Base-by-base conservation (phyloP, 2,113 vertebrate species). In the Ceuthmochares aereus region DNA sequence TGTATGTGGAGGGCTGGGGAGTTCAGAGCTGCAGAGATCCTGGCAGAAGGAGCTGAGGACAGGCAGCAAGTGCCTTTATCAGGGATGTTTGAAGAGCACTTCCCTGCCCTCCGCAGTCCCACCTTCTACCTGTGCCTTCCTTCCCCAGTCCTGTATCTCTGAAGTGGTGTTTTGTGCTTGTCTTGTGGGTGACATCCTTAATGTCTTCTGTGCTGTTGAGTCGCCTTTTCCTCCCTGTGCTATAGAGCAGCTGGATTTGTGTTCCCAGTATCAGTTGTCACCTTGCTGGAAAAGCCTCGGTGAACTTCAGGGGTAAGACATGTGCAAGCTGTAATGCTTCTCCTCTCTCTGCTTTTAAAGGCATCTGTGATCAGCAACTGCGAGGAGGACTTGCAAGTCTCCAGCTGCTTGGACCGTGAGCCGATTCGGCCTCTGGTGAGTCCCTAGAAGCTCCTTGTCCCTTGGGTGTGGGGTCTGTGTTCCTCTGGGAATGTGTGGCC, bases 381-480 rank as follows among this genome's bases (percentile, higher is more conserved):
- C 4, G 21, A 73, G 58, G 97, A 98, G 74, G 97, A 95, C 12
- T n/a, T 79, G 8, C 84, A 59, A 1, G 42, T 37, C 23, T 98
- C 97, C 12, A 84, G 17, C 27, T 5, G 13, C 9, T 86, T 14
- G 1, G 55, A 89, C 19, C 9, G 5, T 1, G 87, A 96, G 75
- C 92, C 63, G 60, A 10, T 64, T 36, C 43, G 3, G 67, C 87
- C 70, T 30, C 7, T 29, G 97, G 98, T 98, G 93, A 98, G 98
- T 98, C 27, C 3, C 76, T 5, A 15, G 3, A 67, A 76, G 6
- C 36, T 64, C 77, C 27, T 27, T 30, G 51, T 67, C 9, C 59
- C 62, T 15, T 14, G 73, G 29, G 0, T 8, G 32, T 8, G 37
- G 58, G 21, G 20, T 9, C 5, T 2, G 0, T 2, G 0, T 21